A percentile compares a stretch with the other conserved stretches of the same genome.
Evolutionary conservation across 2,888 invertebrate species (phyloP).

Genomic region (Tetranychus piercei): DNA sequence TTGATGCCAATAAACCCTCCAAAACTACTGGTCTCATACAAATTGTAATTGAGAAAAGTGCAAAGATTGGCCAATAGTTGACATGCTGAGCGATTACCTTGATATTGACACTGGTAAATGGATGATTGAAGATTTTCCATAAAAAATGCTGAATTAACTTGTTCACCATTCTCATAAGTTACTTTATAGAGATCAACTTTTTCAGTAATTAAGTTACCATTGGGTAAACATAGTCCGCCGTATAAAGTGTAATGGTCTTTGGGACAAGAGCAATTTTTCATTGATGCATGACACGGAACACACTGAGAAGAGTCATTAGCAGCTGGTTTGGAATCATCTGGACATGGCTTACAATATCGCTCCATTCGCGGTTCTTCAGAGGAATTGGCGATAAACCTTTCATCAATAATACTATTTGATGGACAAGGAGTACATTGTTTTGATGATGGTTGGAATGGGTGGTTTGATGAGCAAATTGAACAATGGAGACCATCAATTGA

Average conservation of each 20-base stretch:
- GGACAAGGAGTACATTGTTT: not conserved
- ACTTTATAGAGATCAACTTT: not conserved
- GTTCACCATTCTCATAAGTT: not conserved
- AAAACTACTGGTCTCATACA: constrained; percentile 20
- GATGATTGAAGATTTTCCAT: constrained; percentile 20
- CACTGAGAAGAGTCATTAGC: not conserved
- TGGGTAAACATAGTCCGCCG: not conserved
- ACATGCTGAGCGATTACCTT: constrained; percentile 41
- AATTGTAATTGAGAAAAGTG: constrained; percentile 36
- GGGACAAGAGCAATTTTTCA: not conserved
- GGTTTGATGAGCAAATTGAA: not conserved
- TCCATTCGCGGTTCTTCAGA: not conserved
- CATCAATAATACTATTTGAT: not conserved
- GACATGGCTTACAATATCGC: not conserved
- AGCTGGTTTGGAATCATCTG: not conserved
- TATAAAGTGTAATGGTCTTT: not conserved
- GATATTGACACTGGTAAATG: constrained; percentile 20
- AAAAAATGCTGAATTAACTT: not conserved
- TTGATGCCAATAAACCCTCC: not conserved
- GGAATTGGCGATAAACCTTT: not conserved
- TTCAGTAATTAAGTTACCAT: not conserved
- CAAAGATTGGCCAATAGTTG: constrained; percentile 50
- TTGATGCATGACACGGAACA: not conserved
- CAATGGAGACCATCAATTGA: not conserved
- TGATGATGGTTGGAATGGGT: not conserved